Base-by-base conservation (phyloP, 2,888 invertebrate species). In the Aromia moschata region DNA sequence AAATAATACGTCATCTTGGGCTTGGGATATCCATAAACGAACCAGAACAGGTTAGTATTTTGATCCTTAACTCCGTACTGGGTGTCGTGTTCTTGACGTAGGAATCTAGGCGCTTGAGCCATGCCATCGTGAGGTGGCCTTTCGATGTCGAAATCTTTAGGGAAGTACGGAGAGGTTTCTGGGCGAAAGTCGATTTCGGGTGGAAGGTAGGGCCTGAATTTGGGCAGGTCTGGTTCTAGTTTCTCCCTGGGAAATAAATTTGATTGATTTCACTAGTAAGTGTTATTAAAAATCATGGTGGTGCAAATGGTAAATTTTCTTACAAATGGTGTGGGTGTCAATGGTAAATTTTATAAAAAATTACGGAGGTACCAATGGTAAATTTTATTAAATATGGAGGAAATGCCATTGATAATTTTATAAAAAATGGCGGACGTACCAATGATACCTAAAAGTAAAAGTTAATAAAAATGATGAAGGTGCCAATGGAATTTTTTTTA, bases 1-100 rank as follows among this genome's bases (percentile, higher is more conserved):
- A 92, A 94, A 77, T 89, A 92, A 83, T 93, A 98, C 2, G 87
- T 87, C 87, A 98, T 92, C 78, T 89, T 92, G 1, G 98, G 98
- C 79, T 96, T 95, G 0, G 98, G 98, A 81, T 96, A 96, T 0
- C 97, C 98, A 77, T 95, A 94, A 10, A 98, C 93, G 80, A 93
- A 96, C 91, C 97, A 94, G 82, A 93, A 92, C 54, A 99, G 83
- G 75, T 91, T 94, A 11, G 90, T 89, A 70, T 94, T 94, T 78
- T 96, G 94, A 17, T 93, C 92, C 77, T 95, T 94, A 5, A 96
- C 92, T 0, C 96, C 98, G 78, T 96, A 98, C 72, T 95, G 92
- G 0, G 89, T 87, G 68, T 94, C 94, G 70, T 90, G 84, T 74
- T 94, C 94, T 71, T 92, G 92, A 0, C 95, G 88, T 7, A 97